A percentile compares a stretch with the other conserved stretches of the same genome.
These are phyloP conservation scores for Eristalis pertinax DNA, from an alignment of 2,888 invertebrate genomes.

Conservation along the genomic window DNA sequence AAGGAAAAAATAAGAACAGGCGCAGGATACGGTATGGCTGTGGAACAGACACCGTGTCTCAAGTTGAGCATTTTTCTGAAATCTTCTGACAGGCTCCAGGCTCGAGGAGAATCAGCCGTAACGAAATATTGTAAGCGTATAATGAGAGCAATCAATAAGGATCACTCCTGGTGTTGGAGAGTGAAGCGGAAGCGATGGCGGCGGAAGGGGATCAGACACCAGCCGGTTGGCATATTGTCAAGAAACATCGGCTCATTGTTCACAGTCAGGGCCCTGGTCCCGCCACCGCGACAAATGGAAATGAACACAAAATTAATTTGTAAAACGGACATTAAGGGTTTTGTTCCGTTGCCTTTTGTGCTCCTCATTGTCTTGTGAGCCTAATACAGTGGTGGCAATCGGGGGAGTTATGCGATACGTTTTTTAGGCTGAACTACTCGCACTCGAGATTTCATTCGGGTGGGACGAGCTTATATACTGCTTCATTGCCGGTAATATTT, in stretches of 20 bases:
- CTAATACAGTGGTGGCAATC: background rate
- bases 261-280: too few relatives aligned
- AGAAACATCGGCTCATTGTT: constrained; percentile 17
- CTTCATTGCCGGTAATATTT: too few relatives aligned
- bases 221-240: constrained; percentile 17
- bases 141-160: constrained; percentile 30
- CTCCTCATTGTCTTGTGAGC: background rate
- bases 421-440: too few relatives aligned
- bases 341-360: background rate
- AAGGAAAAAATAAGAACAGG: constrained; percentile 5
- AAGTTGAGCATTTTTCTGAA: background rate
- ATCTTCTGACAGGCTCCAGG: background rate
- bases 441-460: too few relatives aligned
- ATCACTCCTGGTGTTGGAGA: background rate
- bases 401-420: background rate
- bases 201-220: background rate
- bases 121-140: constrained; percentile 6
- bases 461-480: too few relatives aligned
- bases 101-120: background rate
- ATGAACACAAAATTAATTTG: constrained; percentile 37
- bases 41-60: background rate
- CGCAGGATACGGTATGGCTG: too few relatives aligned
- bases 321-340: constrained; percentile 29
- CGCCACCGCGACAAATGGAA: constrained; percentile 27
- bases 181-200: background rate